Evolutionary conservation across 35 echinoderm and acorn worm genomes (phyloP), one percentile per base, ranked within the genome.

Genomic region (Lytechinus variegatus): DNA sequence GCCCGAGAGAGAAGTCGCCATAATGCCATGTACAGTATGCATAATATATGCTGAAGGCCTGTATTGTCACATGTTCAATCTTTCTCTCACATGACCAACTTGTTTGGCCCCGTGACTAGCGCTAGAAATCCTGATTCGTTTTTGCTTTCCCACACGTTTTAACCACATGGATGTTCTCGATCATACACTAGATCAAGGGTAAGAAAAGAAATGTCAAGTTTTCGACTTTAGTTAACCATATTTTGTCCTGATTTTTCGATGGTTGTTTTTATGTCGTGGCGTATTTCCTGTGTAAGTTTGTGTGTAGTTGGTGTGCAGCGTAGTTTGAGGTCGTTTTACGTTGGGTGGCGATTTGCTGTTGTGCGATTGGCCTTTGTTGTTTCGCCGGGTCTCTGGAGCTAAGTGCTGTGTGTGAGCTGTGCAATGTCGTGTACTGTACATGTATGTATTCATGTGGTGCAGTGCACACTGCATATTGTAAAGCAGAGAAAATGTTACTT

Each of bases 91-190:
- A 96, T 96, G 96, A 96, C 96, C 96, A 96, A 87, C 96, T 96
- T 96, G 96, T 96, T 96, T 96, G 96, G 96, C 96, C 96, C 96
- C 96, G 96, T 96, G 96, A 96, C 89, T 92, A 91, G 86, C 94
- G 92, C 94, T 92, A 95, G 89, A 96, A 96, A 95, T 96, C 86
- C 94, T 96, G 96, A 96, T 96, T 96, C 96, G 96, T 96, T 96
- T 96, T 96, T 94, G 89, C 94, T 95, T 96, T 95, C 92, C 96
- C 61, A 92, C 86, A 72, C 90, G 54, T 54, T 60, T 57, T 56
- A 92, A 96, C 86, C 96, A 96, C 96, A 96, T 96, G 96, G 96
- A 96, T 95, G 96, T 96, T 52, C 94, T 96, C 27, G 96, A 96
- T 52, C 96, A 96, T 52, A 92, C 96, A 54, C 94, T 96, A 94